Evolutionary conservation across 2,113 vertebrate species (phyloP).

Genomic region (Pachycephala philippinensis): DNA sequence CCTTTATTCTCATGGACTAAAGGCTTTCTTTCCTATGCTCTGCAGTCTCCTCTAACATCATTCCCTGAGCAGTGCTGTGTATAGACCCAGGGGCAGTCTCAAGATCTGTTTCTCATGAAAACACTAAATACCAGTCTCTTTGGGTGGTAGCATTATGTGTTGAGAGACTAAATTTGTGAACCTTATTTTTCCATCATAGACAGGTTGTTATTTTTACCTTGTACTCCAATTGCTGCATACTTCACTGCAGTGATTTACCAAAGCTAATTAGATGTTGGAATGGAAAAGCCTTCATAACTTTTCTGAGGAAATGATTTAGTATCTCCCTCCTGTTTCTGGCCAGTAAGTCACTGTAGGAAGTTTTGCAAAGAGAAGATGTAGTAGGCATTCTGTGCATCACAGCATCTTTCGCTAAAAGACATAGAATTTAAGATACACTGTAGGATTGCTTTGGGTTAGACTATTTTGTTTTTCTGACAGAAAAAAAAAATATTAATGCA

Average conservation of each 20-base stretch:
- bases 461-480: not conserved
- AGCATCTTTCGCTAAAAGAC: not conserved
- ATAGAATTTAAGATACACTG: not conserved
- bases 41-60: not conserved
- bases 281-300: not conserved
- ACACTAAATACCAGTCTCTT: not conserved
- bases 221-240: not conserved
- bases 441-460: not conserved
- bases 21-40: not conserved
- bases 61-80: not conserved
- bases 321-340: not conserved
- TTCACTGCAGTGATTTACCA: not conserved
- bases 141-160: not conserved
- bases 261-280: not conserved
- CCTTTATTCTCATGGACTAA: not conserved
- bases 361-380: not conserved
- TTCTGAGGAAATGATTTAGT: not conserved
- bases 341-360: not conserved
- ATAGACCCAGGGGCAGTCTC: not conserved
- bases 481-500: not conserved
- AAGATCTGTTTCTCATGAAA: not conserved
- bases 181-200: not conserved
- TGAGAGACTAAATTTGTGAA: not conserved
- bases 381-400: not conserved
- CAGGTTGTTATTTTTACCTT: not conserved